A percentile compares a stretch with the other conserved stretches of the same genome.
These are phyloP conservation scores for Bos taurus DNA, from an alignment of 2,113 vertebrate genomes.

Conservation along the genomic window ARS-UCD2.0 NC_037335.1:60792001-60792500, in stretches of 20 bases:
- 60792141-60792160: not conserved
- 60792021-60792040: not conserved
- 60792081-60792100: not conserved
- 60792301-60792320: not conserved
- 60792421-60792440: constrained; percentile 49
- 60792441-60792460: constrained; percentile 48
- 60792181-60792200: not conserved
- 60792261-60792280: not conserved
- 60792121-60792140: not conserved
- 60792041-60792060: not conserved
- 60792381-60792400: constrained; percentile 11
- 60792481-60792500: constrained; percentile 49
- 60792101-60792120: not conserved
- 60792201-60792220: constrained; percentile 7
- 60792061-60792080: not conserved
- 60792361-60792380: not conserved
- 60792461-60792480: constrained; percentile 40
- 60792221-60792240: not conserved
- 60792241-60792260: not conserved
- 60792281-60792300: not conserved
- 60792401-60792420: constrained; percentile 50
- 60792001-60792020: not conserved
- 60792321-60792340: constrained; percentile 30
- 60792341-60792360: not conserved
- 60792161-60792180: constrained; percentile 16